Evolutionary conservation across 1,140 invertebrate species (phyloP).

Genomic region (Tetramorium alpestre): DNA sequence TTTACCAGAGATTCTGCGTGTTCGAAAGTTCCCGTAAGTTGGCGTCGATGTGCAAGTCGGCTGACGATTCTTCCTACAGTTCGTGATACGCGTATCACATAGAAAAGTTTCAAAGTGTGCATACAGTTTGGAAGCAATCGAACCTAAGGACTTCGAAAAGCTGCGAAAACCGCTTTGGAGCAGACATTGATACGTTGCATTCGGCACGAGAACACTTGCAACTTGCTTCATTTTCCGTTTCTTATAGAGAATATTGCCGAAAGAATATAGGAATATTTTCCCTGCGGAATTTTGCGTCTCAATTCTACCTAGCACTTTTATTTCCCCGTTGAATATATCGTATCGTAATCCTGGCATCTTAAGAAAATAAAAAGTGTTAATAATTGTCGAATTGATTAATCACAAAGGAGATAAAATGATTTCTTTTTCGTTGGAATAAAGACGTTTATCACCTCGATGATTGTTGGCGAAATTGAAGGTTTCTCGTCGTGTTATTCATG

Average conservation of each 20-base stretch:
- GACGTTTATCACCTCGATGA: background rate
- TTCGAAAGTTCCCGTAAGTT: constrained; percentile 39
- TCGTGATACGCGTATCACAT: constrained; percentile 50
- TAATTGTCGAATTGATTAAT: background rate
- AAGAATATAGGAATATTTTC: background rate
- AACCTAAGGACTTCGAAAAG: constrained; percentile 51
- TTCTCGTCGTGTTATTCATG: background rate
- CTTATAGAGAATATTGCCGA: background rate
- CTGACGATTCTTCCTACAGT: constrained; percentile 33
- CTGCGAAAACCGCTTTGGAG: constrained; percentile 46
- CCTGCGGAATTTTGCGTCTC: background rate
- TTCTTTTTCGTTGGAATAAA: background rate
- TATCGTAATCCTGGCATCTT: background rate
- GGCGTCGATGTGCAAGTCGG: constrained; percentile 10
- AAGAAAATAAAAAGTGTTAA: constrained; percentile 11
- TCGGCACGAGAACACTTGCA: background rate
- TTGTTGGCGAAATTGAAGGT: constrained; percentile 20
- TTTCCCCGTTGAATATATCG: background rate
- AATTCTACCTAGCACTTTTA: constrained; percentile 9
- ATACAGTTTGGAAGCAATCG: constrained; percentile 57
- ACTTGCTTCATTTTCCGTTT: constrained; percentile 39
- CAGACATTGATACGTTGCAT: constrained; percentile 28
- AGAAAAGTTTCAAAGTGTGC: constrained; percentile 45
- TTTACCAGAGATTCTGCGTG: constrained; percentile 8
- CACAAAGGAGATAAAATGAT: background rate